Conservation (phyloP, 2,888 invertebrate genomes). For the Drosophila niveifrons region DNA sequence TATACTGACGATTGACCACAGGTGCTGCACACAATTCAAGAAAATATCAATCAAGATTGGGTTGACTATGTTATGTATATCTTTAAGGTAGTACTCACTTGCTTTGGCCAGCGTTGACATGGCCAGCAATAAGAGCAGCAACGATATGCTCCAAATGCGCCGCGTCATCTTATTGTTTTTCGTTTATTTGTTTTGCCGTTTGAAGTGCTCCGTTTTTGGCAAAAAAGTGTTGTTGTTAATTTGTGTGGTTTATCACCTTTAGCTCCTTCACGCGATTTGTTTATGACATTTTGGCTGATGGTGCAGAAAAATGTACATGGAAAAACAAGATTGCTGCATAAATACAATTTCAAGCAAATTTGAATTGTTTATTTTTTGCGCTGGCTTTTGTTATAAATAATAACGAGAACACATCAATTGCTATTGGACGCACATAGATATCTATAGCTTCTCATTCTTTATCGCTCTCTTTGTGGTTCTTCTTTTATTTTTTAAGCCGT, state of each 20-base stretch:
- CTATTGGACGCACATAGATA: background rate
- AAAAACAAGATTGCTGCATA: background rate
- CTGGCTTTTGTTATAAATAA: slow-evolving; percentile 18
- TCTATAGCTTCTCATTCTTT: background rate
- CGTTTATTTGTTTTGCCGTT: slow-evolving; percentile 14
- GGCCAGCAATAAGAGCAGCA: slow-evolving; percentile 44
- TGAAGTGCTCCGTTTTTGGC: background rate
- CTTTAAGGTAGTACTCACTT: slow-evolving; percentile 50
- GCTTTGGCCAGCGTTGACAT: slow-evolving; percentile 35
- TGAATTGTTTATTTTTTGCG: background rate
- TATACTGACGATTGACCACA: slow-evolving; percentile 70
- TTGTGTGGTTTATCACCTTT: slow-evolving; percentile 27
- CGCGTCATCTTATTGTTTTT: slow-evolving; percentile 48
- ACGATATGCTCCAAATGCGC: slow-evolving; percentile 26
- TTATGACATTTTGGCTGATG: slow-evolving; percentile 64
- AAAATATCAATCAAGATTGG: background rate
- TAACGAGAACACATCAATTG: slow-evolving; percentile 4
- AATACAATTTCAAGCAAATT: background rate
- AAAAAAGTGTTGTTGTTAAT: slow-evolving; percentile 26
- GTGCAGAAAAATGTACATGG: slow-evolving; percentile 6
- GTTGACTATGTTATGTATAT: too few species aligned
- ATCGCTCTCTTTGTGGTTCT: background rate
- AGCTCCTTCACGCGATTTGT: slow-evolving; percentile 28
- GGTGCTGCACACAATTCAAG: slow-evolving; percentile 59
- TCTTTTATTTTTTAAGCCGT: slow-evolving; percentile 7